phyloP scores from a whole-genome alignment of 2,797 vertebrate genomes.

The Sebastes steindachneri region DNA sequence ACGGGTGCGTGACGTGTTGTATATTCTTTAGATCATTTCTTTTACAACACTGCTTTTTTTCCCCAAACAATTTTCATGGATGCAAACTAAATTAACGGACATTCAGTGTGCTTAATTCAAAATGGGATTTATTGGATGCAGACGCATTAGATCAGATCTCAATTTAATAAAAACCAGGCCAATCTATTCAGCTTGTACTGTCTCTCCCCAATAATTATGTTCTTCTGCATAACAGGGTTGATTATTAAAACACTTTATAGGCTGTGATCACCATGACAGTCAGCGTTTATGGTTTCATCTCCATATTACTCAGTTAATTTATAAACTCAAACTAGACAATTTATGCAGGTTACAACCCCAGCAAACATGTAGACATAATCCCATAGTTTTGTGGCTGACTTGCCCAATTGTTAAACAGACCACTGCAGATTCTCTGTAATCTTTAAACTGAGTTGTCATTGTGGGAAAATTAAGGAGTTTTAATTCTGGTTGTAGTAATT shows the following conservation, averaged over 20 bases:
- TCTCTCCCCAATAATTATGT: not conserved
- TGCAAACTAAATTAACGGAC: not conserved
- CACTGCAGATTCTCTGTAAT: not conserved
- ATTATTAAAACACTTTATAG: not conserved
- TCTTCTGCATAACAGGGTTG: not conserved
- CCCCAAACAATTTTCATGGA: not conserved
- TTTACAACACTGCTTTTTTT: not conserved
- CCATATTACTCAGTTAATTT: not conserved
- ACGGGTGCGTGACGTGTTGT: too few relatives aligned
- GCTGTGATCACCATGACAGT: not conserved
- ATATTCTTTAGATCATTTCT: not conserved
- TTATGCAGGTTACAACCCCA: not conserved
- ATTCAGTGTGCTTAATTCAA: not conserved
- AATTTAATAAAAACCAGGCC: not conserved
- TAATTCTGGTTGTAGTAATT: not conserved
- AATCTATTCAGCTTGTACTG: not conserved
- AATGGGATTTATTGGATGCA: not conserved
- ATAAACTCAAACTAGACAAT: not conserved
- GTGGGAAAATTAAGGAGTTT: not conserved
- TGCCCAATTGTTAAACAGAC: not conserved
- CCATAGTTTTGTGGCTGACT: not conserved
- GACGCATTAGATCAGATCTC: not conserved
- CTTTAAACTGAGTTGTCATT: not conserved
- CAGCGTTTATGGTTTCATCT: accelerated
- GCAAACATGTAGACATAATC: not conserved